Percentiles rank a stretch among this genome's conserved stretches.
Conservation (phyloP, 2,888 invertebrate species). For the Cerceris ruficornis region DNA sequence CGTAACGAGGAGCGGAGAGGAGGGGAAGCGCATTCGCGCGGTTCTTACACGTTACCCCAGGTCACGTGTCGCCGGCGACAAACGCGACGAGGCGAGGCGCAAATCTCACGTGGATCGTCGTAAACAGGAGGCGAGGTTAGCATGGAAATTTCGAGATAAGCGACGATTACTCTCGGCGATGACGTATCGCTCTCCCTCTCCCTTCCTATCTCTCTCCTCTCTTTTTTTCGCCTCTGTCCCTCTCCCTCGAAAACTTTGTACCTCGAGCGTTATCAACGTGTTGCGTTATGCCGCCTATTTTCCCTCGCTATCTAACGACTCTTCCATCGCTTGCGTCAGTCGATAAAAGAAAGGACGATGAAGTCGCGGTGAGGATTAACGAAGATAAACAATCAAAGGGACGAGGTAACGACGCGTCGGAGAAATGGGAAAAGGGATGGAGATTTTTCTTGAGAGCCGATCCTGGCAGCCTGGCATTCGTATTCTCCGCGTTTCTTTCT, state of each 20-base stretch:
- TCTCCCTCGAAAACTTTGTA: background rate
- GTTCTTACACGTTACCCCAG: conserved; percentile 58
- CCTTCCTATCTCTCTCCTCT: conserved; percentile 11
- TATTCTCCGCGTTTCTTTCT: conserved; percentile 18
- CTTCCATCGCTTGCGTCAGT: too few species aligned
- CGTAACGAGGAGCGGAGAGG: conserved; percentile 38
- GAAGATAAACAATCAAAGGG: too few species aligned
- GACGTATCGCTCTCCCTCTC: background rate
- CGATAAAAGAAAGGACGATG: too few species aligned
- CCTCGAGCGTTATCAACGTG: too few species aligned
- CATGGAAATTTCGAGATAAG: conserved; percentile 35
- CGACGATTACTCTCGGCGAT: conserved; percentile 3
- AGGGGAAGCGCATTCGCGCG: conserved; percentile 39
- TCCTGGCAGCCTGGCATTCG: background rate
- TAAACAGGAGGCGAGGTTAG: conserved; percentile 4
- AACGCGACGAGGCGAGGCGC: conserved; percentile 18
- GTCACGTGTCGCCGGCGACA: conserved; percentile 57
- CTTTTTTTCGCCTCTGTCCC: conserved; percentile 18
- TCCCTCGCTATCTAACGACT: too few species aligned
- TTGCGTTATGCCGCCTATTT: too few species aligned
- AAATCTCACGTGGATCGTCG: conserved; percentile 22
- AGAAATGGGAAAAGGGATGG: background rate
- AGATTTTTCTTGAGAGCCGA: background rate
- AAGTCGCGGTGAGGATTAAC: too few species aligned
- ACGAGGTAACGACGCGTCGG: too few species aligned